A percentile compares a stretch with the other conserved stretches of the same genome.
phyloP scores from a whole-genome alignment of 1,140 invertebrate species.

The Teleogryllus occipitalis region DNA sequence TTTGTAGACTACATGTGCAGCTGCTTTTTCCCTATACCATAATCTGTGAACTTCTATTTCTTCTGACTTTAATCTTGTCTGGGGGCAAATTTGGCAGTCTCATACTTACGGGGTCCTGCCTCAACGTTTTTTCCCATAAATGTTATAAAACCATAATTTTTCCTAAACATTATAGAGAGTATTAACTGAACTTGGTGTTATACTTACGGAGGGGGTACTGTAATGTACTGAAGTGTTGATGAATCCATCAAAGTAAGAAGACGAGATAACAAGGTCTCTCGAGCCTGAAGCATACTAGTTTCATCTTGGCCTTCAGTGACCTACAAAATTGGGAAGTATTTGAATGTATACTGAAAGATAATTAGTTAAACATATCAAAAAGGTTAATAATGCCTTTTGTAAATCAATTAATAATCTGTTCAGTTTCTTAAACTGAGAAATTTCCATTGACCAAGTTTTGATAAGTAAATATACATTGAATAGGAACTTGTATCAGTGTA shows the following conservation, averaged over 20 bases:
- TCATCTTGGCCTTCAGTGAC: not conserved
- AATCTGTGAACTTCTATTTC: no score
- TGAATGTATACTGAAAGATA: not conserved
- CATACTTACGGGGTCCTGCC: no score
- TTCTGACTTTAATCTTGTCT: no score
- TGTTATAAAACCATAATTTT: no score
- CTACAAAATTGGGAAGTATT: not conserved
- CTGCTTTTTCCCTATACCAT: no score
- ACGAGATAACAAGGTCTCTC: not conserved
- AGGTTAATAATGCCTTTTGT: not conserved
- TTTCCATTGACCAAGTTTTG: not conserved
- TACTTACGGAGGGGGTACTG: not conserved
- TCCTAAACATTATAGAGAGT: no score
- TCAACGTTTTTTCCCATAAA: no score
- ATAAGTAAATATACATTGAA: no score
- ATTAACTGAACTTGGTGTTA: not conserved
- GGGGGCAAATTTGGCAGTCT: no score
- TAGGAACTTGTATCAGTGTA: no score
- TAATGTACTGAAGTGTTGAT: not conserved
- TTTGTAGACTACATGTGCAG: no score
- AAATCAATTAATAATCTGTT: not conserved
- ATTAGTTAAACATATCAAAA: not conserved
- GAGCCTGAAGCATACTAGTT: not conserved
- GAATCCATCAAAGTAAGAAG: not conserved
- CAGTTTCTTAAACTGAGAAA: not conserved